Evolutionary conservation across 53 echinoderm and acorn worm genomes (phyloP).

Genomic region (Zoroaster sp.): DNA sequence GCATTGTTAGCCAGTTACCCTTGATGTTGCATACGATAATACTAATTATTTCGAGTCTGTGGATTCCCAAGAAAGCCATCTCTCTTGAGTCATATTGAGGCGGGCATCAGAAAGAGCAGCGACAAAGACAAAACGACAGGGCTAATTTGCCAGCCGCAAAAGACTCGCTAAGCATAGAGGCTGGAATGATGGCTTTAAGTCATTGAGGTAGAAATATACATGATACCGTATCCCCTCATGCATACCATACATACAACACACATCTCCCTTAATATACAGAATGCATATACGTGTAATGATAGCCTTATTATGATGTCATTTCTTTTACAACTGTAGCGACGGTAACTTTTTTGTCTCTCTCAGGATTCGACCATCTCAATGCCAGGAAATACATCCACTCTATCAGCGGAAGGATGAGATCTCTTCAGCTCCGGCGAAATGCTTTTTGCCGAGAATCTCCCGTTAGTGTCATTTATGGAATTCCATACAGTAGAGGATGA

Average conservation of each 20-base stretch:
- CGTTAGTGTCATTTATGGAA: constrained; percentile 24
- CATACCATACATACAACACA: neutral
- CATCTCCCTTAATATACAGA: neutral
- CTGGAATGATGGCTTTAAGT: neutral
- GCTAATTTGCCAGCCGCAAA: constrained; percentile 42
- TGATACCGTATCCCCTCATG: neutral
- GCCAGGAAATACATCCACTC: constrained; percentile 44
- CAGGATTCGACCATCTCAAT: constrained; percentile 30
- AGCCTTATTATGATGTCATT: constrained; percentile 23
- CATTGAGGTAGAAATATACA: neutral
- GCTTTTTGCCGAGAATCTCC: constrained; percentile 23
- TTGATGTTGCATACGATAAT: constrained; percentile 43
- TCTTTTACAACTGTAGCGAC: neutral
- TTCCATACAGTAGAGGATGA: constrained; percentile 6
- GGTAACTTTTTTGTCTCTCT: constrained; percentile 18
- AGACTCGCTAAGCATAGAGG: constrained; percentile 18
- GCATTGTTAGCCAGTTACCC: constrained; percentile 33
- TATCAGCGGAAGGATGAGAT: constrained; percentile 40
- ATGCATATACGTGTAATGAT: constrained; percentile 7
- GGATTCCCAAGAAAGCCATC: constrained; percentile 22
- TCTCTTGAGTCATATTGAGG: neutral
- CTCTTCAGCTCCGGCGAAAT: constrained; percentile 33
- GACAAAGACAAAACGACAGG: neutral
- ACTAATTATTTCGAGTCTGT: constrained; percentile 6
- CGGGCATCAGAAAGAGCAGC: constrained; percentile 17